Base-by-base conservation (phyloP, 1,140 invertebrate genomes). In the Drosophila elegans region DNA sequence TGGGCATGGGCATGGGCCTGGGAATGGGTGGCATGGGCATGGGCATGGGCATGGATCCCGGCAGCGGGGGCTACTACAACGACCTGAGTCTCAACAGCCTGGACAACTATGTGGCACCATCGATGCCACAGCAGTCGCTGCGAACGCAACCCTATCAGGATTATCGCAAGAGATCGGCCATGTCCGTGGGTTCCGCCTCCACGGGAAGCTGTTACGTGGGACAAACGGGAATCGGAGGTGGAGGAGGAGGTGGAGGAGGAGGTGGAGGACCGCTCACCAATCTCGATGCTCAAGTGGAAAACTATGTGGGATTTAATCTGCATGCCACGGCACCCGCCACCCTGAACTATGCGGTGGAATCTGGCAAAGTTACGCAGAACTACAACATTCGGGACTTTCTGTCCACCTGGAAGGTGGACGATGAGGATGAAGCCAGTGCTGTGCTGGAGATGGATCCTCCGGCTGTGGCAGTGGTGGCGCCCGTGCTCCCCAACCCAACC, bases 371-470 rank as follows among this genome's bases (percentile, higher is more conserved):
- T 4, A 9, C 82, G 12, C 88, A 83, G 29, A 90, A 79, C 41
- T 80, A 80, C 13, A 92, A 84, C 34, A 76, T 92, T 41, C 80
- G 92, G 0, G 91, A 92, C 57, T 92, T 92, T 45, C 64, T 92
- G 3, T 54, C 91, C 42, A 92, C 84, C 25, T 92, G 92, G 92
- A 92, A 92, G 59, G 91, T 92, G 29, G 91, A 91, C 27, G 92
- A 92, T 52, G 92, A 92, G 52, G 92, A 91, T 39, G 60, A 57
- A 25, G 56, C 61, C 1, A 21, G 45, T 5, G 45, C 49, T 27
- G 72, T 42, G 1, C 4, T 60, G 0, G 53, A 71, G 29, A 9
- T 67, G 9, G 71, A 78, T 25, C 7, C 51, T 3, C 11, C 74
- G 27, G 48, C 74, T 1, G 63, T 88, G n/a, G 79, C 82, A 1